Base-by-base conservation (phyloP, 2,797 vertebrate species). In the Adelosebastes latens region DNA sequence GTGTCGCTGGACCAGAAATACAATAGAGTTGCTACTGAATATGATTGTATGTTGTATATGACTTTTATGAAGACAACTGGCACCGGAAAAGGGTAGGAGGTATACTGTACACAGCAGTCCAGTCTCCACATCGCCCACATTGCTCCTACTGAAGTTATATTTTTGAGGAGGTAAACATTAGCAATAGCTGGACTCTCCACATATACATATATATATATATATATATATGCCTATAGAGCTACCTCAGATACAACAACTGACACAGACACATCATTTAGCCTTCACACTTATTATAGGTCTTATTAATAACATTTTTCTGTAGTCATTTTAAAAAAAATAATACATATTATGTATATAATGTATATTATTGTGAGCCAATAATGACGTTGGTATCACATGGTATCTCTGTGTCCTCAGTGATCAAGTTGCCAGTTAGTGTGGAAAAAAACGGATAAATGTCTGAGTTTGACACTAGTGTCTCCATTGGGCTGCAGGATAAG, bases 1-100 rank as follows among this genome's bases (percentile, higher is more conserved):
- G 56, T 70, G 49, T 77, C 24, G 7, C 16, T 66, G 16, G 55
- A 75, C 32, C n/a, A 80, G 16, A 75, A 81, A 64, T 24, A 68
- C 36, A 80, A 77, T 13, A 69, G 22, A 72, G 16, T 5, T 25
- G 58, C 55, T 60, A 29, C 16, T 76, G 46, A 78, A 52, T 60
- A 58, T 39, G 68, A 68, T 49, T 72, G 72, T 62, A 10, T 75
- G 24, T 31, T 76, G 49, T 61, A 39, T 36, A 56, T 61, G 72
- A 72, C 60, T 72, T 70, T 56, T 18, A 65, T 56, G 32, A 79
- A 58, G 13, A 65, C 39, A 66, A 64, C 66, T 70, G 25, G 24
- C 34, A 70, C 13, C 14, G 36, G n/a, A 60, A 63, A 68, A 4
- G 46, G 6, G 36, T 32, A 55, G 22, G 58, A 64, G 22, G 46